These are phyloP conservation scores for Xenopus laevis DNA, from an alignment of 2,113 vertebrate genomes.

Conservation along the genomic window DNA sequence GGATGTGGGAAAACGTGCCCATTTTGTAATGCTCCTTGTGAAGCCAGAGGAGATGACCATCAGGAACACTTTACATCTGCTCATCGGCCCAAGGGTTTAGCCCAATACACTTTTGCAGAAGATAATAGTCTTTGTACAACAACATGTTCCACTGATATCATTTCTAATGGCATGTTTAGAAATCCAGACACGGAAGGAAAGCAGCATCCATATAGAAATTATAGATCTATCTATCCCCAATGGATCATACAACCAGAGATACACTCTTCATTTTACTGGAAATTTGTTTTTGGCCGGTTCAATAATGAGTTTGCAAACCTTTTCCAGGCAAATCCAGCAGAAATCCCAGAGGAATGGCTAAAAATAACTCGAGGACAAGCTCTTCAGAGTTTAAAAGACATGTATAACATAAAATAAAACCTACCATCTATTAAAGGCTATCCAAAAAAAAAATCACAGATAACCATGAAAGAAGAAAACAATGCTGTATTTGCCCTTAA, in stretches of 20 bases:
- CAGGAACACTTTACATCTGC: constrained; percentile 29
- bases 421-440: no score
- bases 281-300: constrained; percentile 56
- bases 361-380: constrained; percentile 35
- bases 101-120: not conserved
- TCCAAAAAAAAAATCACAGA: no score
- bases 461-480: no score
- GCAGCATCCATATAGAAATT: constrained; percentile 42
- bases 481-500: no score
- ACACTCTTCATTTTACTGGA: constrained; percentile 50
- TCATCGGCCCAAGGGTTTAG: constrained; percentile 28
- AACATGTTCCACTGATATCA: constrained; percentile 18
- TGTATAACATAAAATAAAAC: constrained; percentile 40
- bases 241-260: constrained; percentile 61
- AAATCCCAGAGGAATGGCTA: constrained; percentile 54
- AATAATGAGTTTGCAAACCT: constrained; percentile 7
- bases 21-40: constrained; percentile 63
- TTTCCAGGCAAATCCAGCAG: constrained; percentile 28
- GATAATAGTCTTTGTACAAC: not conserved
- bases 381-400: constrained; percentile 48
- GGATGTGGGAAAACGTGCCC: constrained; percentile 66
- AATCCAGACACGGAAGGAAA: constrained; percentile 3
- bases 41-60: constrained; percentile 51
- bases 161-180: not conserved
- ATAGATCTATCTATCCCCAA: constrained; percentile 49